Percentiles rank a stretch among this genome's conserved stretches.
Evolutionary conservation across 2,888 invertebrate genomes (phyloP).

Genomic region (Sepiola atlantica): DNA sequence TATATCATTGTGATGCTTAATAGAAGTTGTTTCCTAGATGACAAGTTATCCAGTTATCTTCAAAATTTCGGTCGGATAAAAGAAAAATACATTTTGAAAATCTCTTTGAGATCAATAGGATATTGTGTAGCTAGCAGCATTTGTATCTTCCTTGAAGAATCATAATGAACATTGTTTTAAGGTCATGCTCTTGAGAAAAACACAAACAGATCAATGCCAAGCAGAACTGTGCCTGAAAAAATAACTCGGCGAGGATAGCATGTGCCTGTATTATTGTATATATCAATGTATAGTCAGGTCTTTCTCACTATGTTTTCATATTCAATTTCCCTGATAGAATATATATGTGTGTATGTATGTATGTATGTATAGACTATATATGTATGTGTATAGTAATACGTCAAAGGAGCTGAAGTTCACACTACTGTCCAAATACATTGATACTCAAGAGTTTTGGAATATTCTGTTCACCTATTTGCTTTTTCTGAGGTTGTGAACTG

Average conservation of each 20-base stretch:
- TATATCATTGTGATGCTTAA: background rate
- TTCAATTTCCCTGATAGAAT: no score
- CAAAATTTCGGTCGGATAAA: background rate
- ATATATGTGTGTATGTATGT: no score
- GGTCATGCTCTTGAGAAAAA: background rate
- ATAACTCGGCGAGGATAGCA: background rate
- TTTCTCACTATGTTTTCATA: background rate
- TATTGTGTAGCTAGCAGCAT: background rate
- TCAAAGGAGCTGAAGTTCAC: no score
- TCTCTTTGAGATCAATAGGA: background rate
- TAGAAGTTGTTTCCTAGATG: background rate
- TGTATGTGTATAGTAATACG: no score
- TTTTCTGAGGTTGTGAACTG: no score
- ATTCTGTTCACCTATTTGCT: no score
- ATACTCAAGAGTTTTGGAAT: no score
- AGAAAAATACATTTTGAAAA: background rate
- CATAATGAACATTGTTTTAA: background rate
- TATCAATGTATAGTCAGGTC: background rate
- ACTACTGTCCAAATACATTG: no score
- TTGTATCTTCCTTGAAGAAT: background rate
- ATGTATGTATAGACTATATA: no score
- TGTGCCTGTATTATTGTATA: background rate
- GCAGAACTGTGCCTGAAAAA: background rate
- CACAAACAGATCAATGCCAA: background rate
- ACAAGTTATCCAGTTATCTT: background rate